Conservation (phyloP, 2,113 vertebrate genomes). For the Oriolus oriolus region DNA sequence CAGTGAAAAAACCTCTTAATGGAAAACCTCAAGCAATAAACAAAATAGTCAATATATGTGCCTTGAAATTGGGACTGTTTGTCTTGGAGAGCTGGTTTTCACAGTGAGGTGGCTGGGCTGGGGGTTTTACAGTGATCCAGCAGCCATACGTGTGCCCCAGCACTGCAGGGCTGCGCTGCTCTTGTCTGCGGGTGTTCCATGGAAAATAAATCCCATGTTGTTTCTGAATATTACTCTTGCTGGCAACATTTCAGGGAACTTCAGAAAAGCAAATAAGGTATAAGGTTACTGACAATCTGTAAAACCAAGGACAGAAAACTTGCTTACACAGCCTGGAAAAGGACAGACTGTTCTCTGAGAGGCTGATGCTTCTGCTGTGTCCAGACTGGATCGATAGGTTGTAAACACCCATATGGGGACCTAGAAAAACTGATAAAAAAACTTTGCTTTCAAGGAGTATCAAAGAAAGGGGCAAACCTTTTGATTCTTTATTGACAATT, state of each 20-base stretch:
- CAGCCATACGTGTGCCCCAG: fast-evolving
- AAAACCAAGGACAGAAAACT: slow-evolving; percentile 10
- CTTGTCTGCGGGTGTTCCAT: fast-evolving
- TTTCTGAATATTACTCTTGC: not conserved
- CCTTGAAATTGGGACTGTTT: not conserved
- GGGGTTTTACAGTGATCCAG: not conserved
- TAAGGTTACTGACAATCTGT: slow-evolving; percentile 28
- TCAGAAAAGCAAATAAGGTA: slow-evolving; percentile 28
- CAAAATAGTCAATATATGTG: not conserved
- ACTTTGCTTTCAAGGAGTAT: not conserved
- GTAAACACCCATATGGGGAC: not conserved
- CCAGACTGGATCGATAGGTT: not conserved
- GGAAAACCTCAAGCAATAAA: not conserved
- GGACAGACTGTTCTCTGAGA: slow-evolving; percentile 9
- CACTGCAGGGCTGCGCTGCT: fast-evolving
- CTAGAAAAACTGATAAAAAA: not conserved
- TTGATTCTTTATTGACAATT: not conserved
- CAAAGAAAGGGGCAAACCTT: not conserved
- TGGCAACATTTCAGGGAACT: not conserved
- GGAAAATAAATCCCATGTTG: not conserved
- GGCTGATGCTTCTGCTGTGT: not conserved
- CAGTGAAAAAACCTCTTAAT: not conserved
- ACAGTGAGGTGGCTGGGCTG: not conserved
- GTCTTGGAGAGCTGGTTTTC: not conserved
- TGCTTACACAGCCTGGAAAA: not conserved